Evolutionary conservation across 1,140 invertebrate species (phyloP).

Genomic region (Gonioctena quinquepunctata): DNA sequence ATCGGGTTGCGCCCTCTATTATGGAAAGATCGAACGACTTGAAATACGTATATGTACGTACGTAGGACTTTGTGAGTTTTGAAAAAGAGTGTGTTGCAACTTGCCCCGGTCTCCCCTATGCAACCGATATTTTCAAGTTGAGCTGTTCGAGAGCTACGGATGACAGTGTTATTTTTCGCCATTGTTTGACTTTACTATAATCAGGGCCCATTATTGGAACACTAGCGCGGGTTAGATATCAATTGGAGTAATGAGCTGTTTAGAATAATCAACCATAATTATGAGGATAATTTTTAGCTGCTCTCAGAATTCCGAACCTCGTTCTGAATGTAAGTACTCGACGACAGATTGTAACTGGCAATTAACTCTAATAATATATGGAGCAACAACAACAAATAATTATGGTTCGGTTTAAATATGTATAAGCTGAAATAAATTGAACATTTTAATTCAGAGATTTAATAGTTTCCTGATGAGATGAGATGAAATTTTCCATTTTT

Average conservation of each 20-base stretch:
- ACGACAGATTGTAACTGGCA: not conserved
- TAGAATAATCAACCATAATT: not conserved
- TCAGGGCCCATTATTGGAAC: too few species aligned
- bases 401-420: not conserved
- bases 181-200: too few species aligned
- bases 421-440: not conserved
- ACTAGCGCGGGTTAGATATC: not conserved
- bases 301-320: not conserved
- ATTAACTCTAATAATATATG: not conserved
- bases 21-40: too few species aligned
- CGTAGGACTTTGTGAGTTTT: too few species aligned
- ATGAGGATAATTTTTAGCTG: not conserved
- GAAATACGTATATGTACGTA: too few species aligned
- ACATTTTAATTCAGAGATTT: not conserved
- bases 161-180: too few species aligned
- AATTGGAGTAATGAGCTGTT: not conserved
- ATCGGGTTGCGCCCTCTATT: too few species aligned
- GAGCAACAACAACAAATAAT: not conserved
- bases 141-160: too few species aligned
- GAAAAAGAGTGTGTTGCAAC: too few species aligned
- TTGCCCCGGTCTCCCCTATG: too few species aligned
- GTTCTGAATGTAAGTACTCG: not conserved
- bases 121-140: too few species aligned
- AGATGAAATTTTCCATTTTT: not conserved
- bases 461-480: not conserved